Conservation (phyloP, 53 echinoderm and acorn worm species). For the Arbacia lixula region DNA sequence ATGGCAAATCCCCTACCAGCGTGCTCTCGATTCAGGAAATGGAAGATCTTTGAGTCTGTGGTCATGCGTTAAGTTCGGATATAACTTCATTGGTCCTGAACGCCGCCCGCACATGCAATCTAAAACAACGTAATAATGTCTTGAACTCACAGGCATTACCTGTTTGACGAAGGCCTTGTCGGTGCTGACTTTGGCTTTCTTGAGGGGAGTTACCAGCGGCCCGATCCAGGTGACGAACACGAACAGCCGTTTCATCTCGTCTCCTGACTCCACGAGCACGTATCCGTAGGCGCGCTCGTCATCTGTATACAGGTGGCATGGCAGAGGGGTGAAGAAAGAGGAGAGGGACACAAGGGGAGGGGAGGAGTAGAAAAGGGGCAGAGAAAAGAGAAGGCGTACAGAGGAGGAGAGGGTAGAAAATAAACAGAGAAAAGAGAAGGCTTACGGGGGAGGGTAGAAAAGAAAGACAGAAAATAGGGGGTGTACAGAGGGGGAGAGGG, state of each 20-base stretch:
- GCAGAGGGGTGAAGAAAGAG: background rate
- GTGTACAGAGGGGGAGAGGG: no score
- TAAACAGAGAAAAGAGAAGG: background rate
- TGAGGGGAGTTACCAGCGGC: conserved; percentile 58
- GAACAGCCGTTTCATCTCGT: conserved; percentile 91
- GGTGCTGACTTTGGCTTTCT: conserved; percentile 92
- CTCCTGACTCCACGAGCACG: conserved; percentile 75
- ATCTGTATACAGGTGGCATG: conserved; percentile 65
- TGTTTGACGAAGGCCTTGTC: conserved; percentile 84
- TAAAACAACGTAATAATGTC: no score
- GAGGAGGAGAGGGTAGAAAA: no score
- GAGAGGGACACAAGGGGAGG: no score
- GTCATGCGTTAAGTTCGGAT: no score
- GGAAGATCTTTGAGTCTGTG: no score
- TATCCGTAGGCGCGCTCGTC: conserved; percentile 84
- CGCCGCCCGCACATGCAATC: no score
- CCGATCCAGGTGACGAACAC: conserved; percentile 93
- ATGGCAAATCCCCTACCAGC: no score
- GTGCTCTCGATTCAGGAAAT: no score
- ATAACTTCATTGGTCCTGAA: no score
- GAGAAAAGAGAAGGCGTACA: no score
- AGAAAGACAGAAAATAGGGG: background rate
- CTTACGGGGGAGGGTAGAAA: background rate
- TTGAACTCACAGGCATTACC: conserved; percentile 78
- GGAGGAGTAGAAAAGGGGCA: no score